Percentiles rank a stretch among this genome's conserved stretches.
Evolutionary conservation across 2,888 invertebrate species (phyloP).

Genomic region (Drosophila cracens): DNA sequence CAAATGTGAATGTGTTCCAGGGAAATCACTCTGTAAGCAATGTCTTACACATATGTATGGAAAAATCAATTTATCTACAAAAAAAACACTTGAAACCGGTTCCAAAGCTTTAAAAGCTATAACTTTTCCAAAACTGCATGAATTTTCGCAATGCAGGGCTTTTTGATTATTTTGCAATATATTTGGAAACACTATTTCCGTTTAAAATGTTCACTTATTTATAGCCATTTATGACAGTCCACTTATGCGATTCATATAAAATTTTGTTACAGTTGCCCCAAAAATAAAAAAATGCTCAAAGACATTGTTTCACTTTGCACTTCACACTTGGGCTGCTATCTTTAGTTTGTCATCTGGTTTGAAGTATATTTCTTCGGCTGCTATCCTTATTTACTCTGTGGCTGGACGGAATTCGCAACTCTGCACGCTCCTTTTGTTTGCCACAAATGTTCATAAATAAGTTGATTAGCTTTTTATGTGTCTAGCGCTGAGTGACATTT

Average conservation of each 20-base stretch:
- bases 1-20: conserved; percentile 5
- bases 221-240: conserved; percentile 55
- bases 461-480: conserved; percentile 79
- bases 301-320: conserved; percentile 37
- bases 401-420: conserved; percentile 67
- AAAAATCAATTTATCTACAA: background rate
- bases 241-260: conserved; percentile 31
- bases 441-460: conserved; percentile 78
- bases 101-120: background rate
- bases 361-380: conserved; percentile 12
- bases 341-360: conserved; percentile 38
- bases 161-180: background rate
- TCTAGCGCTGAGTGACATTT: conserved; percentile 48
- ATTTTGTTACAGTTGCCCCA: conserved; percentile 54
- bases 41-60: conserved; percentile 9
- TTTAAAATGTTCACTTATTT: background rate
- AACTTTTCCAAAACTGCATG: background rate
- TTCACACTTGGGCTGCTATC: conserved; percentile 22
- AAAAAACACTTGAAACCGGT: background rate
- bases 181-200: background rate
- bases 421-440: conserved; percentile 74
- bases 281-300: conserved; percentile 14
- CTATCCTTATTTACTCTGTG: conserved; percentile 33
- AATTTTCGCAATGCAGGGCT: background rate
- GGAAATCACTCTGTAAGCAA: conserved; percentile 21